Evolutionary conservation across 2,113 vertebrate genomes (phyloP).

Genomic region (Salvator merianae): DNA sequence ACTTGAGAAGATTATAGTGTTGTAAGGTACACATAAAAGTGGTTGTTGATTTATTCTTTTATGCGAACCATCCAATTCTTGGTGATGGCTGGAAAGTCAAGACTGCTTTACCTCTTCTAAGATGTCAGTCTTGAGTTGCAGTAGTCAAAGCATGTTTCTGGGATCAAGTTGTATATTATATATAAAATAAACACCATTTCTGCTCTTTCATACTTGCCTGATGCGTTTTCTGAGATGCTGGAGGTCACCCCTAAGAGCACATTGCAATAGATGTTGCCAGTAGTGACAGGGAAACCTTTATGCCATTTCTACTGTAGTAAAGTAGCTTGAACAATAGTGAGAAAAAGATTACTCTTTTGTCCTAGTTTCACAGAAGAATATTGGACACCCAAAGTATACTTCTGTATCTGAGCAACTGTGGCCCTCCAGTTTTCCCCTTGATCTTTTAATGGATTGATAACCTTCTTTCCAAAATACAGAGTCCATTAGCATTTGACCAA

Average conservation of each 20-base stretch:
- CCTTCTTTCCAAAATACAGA: neutral
- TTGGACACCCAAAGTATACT: neutral
- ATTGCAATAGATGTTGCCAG: neutral
- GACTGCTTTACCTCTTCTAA: neutral
- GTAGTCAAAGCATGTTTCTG: neutral
- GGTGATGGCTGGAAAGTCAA: neutral
- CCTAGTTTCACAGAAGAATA: neutral
- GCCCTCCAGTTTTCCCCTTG: too few relatives aligned
- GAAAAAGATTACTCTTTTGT: neutral
- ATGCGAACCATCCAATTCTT: neutral
- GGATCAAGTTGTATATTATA: too few relatives aligned
- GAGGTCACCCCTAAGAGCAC: neutral
- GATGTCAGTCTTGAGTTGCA: neutral
- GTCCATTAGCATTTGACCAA: too few relatives aligned
- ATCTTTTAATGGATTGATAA: neutral
- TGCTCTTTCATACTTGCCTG: neutral
- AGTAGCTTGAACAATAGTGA: neutral
- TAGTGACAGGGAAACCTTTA: neutral
- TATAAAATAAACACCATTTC: neutral
- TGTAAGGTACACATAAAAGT: too few relatives aligned
- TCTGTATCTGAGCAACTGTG: neutral
- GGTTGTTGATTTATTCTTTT: neutral
- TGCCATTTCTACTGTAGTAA: neutral
- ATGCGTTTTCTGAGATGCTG: neutral
- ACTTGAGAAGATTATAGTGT: neutral